Evolutionary conservation across 2,888 invertebrate genomes (phyloP).

Genomic region (Noctua comes): DNA sequence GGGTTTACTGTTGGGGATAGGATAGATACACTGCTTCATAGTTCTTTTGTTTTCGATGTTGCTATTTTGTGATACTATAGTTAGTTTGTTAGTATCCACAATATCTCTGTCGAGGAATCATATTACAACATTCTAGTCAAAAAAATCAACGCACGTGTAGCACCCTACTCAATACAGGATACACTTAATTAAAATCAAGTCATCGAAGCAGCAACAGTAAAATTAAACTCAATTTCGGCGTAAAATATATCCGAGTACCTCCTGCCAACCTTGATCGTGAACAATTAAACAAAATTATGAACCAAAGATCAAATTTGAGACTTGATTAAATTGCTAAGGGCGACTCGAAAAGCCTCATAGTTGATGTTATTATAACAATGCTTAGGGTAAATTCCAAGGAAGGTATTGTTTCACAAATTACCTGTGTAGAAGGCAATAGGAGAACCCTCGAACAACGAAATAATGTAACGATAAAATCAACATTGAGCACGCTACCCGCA

Average conservation of each 20-base stretch:
- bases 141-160: background rate
- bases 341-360: slow-evolving; percentile 57
- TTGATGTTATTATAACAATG: slow-evolving; percentile 69
- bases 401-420: slow-evolving; percentile 78
- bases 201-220: slow-evolving; percentile 15
- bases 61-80: too few relatives aligned
- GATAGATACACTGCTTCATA: background rate
- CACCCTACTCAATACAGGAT: background rate
- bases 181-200: slow-evolving; percentile 32
- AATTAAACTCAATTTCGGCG: slow-evolving; percentile 36
- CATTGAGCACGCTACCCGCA: slow-evolving; percentile 71
- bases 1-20: background rate
- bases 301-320: slow-evolving; percentile 66
- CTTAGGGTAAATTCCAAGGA: slow-evolving; percentile 64
- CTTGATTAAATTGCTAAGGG: slow-evolving; percentile 69
- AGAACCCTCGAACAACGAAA: slow-evolving; percentile 71
- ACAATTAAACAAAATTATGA: slow-evolving; percentile 66
- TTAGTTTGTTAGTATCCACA: background rate
- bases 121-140: too few relatives aligned
- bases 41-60: background rate
- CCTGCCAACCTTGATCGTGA: slow-evolving; percentile 32
- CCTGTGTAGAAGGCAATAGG: slow-evolving; percentile 72
- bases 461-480: slow-evolving; percentile 76
- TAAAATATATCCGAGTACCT: slow-evolving; percentile 36
- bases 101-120: background rate